Evolutionary conservation across 2,888 invertebrate species (phyloP).

Genomic region (Eurois occulta): DNA sequence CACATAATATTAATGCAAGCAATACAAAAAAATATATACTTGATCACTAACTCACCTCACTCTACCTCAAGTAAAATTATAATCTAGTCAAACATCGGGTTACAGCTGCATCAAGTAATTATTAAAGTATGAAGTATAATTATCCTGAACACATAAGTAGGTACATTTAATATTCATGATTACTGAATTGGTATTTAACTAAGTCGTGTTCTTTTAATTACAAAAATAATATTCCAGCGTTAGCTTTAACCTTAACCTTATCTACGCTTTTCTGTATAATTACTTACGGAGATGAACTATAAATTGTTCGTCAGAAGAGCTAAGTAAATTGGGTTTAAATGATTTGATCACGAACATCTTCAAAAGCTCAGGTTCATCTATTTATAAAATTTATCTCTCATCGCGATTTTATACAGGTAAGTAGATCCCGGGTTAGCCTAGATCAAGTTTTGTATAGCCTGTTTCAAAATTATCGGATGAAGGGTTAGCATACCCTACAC

Average conservation of each 20-base stretch:
- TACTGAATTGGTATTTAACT: not conserved
- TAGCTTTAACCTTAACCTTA: not conserved
- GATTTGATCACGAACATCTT: not conserved
- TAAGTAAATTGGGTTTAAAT: not conserved
- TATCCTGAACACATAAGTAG: not conserved
- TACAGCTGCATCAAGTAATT: not conserved
- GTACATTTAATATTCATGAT: too few species aligned
- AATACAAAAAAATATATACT: not conserved
- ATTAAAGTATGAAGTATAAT: not conserved
- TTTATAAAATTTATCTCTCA: not conserved
- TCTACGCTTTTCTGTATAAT: not conserved
- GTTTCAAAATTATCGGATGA: not conserved
- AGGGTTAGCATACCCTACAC: not conserved
- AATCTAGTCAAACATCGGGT: not conserved
- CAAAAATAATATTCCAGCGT: not conserved
- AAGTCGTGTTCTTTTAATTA: slow-evolving; percentile 8
- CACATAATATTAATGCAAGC: not conserved
- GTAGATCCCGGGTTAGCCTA: not conserved
- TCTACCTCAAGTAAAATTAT: not conserved
- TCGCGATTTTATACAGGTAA: not conserved
- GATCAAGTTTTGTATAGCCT: not conserved
- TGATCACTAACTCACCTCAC: not conserved
- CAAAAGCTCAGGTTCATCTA: not conserved
- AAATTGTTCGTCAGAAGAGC: not conserved
- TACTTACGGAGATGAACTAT: not conserved